Conservation (phyloP, 2,797 vertebrate species). For the Halcyon smyrnensis region DNA sequence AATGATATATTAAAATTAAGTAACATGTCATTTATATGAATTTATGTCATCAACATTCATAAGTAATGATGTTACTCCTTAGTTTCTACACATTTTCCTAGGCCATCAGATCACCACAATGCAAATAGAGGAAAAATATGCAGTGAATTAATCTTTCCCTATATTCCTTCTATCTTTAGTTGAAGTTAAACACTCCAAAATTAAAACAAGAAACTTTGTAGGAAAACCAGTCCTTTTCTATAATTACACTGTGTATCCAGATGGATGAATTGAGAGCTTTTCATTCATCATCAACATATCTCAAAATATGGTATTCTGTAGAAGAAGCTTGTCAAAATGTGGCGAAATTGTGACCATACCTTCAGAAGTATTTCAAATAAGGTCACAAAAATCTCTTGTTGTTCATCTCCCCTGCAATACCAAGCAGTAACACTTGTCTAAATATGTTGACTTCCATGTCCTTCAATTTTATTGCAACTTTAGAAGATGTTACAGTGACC, state of each 20-base stretch:
- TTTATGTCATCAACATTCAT: neutral
- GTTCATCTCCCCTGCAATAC: neutral
- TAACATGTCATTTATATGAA: neutral
- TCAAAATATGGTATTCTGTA: neutral
- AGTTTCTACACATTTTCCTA: neutral
- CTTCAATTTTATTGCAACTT: neutral
- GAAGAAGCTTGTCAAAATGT: neutral
- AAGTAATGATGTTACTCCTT: neutral
- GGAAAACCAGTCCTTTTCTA: neutral
- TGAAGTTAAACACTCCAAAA: neutral
- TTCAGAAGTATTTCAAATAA: neutral
- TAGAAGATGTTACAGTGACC: neutral
- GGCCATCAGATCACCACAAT: neutral
- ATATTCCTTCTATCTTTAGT: neutral
- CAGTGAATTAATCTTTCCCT: neutral
- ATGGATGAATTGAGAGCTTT: neutral
- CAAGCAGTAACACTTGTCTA: neutral
- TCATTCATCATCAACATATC: neutral
- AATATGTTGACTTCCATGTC: neutral
- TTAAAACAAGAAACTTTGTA: neutral
- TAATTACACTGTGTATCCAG: neutral
- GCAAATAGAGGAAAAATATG: neutral
- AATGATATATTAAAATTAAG: conserved; percentile 14
- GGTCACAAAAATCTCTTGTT: neutral
- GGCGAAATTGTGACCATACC: neutral